Evolutionary conservation across 2,113 vertebrate species (phyloP), one percentile per base, ranked within the genome.

Genomic region (Dunckerocampus dactyliophorus): DNA sequence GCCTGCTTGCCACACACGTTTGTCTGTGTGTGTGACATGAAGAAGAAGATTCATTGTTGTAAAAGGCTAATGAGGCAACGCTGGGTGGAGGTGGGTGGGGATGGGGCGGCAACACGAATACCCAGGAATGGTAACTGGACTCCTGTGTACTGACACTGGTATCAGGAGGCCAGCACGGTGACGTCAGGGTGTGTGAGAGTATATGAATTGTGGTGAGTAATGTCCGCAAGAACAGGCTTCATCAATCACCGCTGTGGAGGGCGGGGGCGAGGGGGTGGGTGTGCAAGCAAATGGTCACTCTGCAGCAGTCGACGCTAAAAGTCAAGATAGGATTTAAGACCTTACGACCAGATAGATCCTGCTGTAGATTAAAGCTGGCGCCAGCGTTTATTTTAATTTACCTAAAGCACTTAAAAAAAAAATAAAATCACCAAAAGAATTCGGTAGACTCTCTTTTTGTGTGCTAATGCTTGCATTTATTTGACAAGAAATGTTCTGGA

Each of bases 91-190:
- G 11, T 3, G 13, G 39, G 37, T 0, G 37, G 37, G 37, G 37
- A 28, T 28, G 24, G 5, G 24, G 24, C 24, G 24, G 14, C 28
- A 37, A 37, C 19, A 8, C 24, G 16, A 17, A 11, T 13, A 24
- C 59, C 61, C 46, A 59, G 43, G 48, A 47, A 71, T 58, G 55
- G 71, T 81, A 82, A 86, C 72, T 79, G 77, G 85, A 87, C 71
- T 81, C 66, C 19, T 45, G 71, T 55, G 22, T 63, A 76, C 19
- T 42, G 53, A 67, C 56, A 52, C 63, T 79, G 74, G 60, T 83
- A 70, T 76, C 55, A 75, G 65, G 74, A 69, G 60, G 57, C 16
- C 22, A 47, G 24, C 82, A 76, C 48, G 53, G 67, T 78, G 72
- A 79, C 67, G 73, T 82, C 78, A 82, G 75, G 53, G 62, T 75